Conservation (phyloP, 2,113 vertebrate species). For the Atrichornis clamosus region DNA sequence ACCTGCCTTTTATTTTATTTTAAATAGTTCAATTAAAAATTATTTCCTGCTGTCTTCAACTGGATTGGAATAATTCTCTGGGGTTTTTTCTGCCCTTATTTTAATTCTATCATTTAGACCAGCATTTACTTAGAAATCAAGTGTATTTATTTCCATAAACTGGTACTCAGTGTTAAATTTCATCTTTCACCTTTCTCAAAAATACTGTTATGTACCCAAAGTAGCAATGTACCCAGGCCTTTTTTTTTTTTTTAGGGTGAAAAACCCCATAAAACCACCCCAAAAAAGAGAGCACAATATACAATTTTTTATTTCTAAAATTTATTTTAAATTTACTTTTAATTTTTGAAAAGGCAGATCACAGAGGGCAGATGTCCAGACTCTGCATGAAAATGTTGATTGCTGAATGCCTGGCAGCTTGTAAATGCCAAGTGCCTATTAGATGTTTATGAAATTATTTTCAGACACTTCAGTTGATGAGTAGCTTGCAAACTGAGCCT, state of each 20-base stretch:
- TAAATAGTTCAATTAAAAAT: background rate
- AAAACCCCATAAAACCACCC: background rate
- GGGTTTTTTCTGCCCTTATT: background rate
- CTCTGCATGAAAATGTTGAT: background rate
- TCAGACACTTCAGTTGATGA: conserved; percentile 2
- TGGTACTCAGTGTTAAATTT: background rate
- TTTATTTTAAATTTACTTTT: background rate
- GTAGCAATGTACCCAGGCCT: background rate
- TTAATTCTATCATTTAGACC: background rate
- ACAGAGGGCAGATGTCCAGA: background rate
- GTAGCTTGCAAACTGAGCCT: conserved; percentile 14
- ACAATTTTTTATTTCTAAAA: background rate
- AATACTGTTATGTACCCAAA: background rate
- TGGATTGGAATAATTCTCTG: background rate
- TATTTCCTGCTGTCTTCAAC: background rate
- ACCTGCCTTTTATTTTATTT: background rate
- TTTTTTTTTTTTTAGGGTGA: background rate
- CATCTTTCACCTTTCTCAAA: background rate
- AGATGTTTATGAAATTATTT: conserved; percentile 32
- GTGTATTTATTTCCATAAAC: background rate
- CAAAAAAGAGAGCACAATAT: background rate
- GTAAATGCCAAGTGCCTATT: conserved; percentile 53
- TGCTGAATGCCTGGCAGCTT: conserved; percentile 10
- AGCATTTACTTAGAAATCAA: background rate
- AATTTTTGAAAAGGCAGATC: background rate